These are phyloP conservation scores for Sebastes steindachneri DNA, from an alignment of 2,797 vertebrate genomes.

Conservation along the genomic window DNA sequence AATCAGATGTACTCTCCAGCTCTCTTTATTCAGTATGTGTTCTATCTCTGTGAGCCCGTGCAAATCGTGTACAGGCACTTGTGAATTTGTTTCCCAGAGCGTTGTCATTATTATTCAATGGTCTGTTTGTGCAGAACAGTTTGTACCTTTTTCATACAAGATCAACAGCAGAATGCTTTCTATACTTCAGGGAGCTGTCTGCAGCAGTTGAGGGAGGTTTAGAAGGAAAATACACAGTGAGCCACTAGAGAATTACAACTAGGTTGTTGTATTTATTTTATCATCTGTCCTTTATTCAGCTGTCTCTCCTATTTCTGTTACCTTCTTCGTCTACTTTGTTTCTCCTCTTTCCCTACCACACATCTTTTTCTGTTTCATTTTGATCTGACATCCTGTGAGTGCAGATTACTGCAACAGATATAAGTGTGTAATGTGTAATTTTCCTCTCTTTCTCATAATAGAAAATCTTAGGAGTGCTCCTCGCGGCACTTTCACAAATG, in stretches of 20 bases:
- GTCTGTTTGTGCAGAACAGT: constrained; percentile 72
- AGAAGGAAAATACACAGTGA: constrained; percentile 56
- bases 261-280: constrained; percentile 65
- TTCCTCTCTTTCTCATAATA: constrained; percentile 57
- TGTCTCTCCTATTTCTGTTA: constrained; percentile 17
- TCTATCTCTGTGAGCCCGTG: not conserved
- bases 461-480: constrained; percentile 50
- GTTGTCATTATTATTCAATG: constrained; percentile 61
- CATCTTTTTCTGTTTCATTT: constrained; percentile 31
- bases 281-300: constrained; percentile 46
- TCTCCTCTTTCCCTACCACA: constrained; percentile 5
- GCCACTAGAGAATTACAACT: constrained; percentile 65
- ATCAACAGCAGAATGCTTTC: constrained; percentile 70
- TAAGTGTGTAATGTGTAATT: constrained; percentile 59
- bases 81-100: constrained; percentile 51
- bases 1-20: not conserved
- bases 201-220: constrained; percentile 62
- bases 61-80: constrained; percentile 19
- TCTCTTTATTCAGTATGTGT: not conserved
- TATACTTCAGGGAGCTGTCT: constrained; percentile 64
- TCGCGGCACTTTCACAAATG: constrained; percentile 75
- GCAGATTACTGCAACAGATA: constrained; percentile 62
- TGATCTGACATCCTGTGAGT: constrained; percentile 48
- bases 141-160: constrained; percentile 72
- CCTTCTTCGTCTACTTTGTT: constrained; percentile 32